Base-by-base conservation (phyloP, 2,797 vertebrate genomes). In the Chelon labrosus region DNA sequence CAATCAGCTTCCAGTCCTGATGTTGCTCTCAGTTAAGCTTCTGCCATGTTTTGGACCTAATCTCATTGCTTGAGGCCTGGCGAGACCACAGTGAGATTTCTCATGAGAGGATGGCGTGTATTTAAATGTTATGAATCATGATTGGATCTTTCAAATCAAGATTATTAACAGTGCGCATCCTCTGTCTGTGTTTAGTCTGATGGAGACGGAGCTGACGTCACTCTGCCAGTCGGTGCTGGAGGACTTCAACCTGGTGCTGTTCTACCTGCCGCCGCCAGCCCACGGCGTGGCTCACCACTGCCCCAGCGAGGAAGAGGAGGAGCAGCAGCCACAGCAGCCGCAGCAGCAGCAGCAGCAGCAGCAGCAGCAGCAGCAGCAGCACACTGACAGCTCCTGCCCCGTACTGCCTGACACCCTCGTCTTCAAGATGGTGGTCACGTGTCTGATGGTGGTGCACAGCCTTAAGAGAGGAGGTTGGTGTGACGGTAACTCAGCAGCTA, bases 201-300 rank as follows among this genome's bases (percentile, higher is more conserved):
- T 96, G 87, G 97, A 99, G 89, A 94, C 96, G 0, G 98, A 99
- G 93, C 92, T 99, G 89, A 99, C 98, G 0, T 95, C 96, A 0
- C 96, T 99, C 68, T 99, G 98, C 92, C 98, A 99, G 92, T 97
- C 96, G 0, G 97, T 99, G 84, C 94, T 99, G 86, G 98, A 99
- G 85, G 98, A 99, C 86, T 98, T 98, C 91, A 99, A 99, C 93
- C 94, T 99, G 70, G 98, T 98, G 70, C 95, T 99, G 77, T 99
- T 99, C 88, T 99, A 99, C 92, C 90, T 98, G 81, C 96, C 98
- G 0, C 92, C 95, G 0, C 92, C 95, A 0, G 80, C 92, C 7
- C 95, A 88, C 1, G 85, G 92, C 71, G 65, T 81, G 1, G 85
- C 93, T 85, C 83, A 73, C 73, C 95, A 94, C 79, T 89, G 94